Percentiles rank a stretch among this genome's conserved stretches.
Evolutionary conservation across 2,888 invertebrate species (phyloP).

Genomic region (Trichopoda pennipes): DNA sequence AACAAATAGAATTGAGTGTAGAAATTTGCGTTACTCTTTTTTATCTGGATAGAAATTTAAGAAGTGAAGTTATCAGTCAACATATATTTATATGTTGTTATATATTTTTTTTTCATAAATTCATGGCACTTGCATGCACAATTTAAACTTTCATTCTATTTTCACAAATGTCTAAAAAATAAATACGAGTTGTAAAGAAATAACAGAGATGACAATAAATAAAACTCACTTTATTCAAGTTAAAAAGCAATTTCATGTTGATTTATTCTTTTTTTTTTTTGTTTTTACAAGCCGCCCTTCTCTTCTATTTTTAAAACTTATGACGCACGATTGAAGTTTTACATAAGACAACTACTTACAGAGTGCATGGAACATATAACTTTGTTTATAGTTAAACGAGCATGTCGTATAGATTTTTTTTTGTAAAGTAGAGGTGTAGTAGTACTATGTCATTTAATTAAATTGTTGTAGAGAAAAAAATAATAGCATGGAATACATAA

Average conservation of each 20-base stretch:
- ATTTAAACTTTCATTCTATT: too few species aligned
- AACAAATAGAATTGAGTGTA: too few species aligned
- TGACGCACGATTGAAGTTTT: constrained; percentile 44
- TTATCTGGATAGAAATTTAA: too few species aligned
- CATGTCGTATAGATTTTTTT: not conserved
- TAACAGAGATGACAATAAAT: not conserved
- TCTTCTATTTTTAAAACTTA: constrained; percentile 12
- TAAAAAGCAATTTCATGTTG: constrained; percentile 39
- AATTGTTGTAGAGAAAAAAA: constrained; percentile 21
- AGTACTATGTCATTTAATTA: constrained; percentile 52
- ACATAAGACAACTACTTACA: not conserved
- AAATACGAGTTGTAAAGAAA: constrained; percentile 9
- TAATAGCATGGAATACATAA: not conserved
- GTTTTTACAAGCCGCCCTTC: not conserved
- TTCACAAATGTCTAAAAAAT: not conserved
- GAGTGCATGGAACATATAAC: constrained; percentile 14
- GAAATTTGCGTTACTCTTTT: too few species aligned
- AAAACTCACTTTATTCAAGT: constrained; percentile 5
- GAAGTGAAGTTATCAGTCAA: too few species aligned
- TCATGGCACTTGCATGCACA: too few species aligned
- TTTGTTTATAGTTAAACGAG: not conserved
- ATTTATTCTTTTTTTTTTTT: too few species aligned
- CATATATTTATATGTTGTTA: too few species aligned
- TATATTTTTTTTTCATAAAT: too few species aligned
- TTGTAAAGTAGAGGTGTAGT: not conserved